Conservation (phyloP, 1,140 invertebrate species). For the Penaeus japonicus region DNA sequence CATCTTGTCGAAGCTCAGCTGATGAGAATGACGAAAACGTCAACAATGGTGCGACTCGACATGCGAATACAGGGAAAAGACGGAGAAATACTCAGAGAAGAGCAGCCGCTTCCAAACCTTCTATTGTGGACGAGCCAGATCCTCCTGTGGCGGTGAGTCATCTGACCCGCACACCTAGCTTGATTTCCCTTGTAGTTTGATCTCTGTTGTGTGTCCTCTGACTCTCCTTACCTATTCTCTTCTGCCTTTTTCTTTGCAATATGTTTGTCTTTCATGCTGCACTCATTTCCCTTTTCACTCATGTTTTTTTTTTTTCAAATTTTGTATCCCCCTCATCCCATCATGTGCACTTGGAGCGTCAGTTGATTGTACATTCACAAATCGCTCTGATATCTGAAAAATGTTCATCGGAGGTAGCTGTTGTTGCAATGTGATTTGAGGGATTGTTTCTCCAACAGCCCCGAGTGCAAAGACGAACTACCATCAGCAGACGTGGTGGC, state of each 20-base stretch:
- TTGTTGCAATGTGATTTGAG: neutral
- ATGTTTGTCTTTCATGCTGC: neutral
- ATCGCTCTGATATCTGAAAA: too few species aligned
- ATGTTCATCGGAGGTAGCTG: too few species aligned
- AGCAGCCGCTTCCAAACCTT: constrained; percentile 56
- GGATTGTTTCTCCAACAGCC: constrained; percentile 52
- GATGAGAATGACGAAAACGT: constrained; percentile 56
- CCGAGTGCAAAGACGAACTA: constrained; percentile 46
- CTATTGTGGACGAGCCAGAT: constrained; percentile 59
- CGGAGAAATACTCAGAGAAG: constrained; percentile 55
- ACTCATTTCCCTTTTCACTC: neutral
- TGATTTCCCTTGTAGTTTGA: neutral
- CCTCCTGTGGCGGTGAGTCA: constrained; percentile 51
- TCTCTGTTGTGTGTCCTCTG: neutral
- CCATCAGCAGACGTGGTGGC: constrained; percentile 64
- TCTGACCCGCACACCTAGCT: neutral
- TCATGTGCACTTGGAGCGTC: neutral
- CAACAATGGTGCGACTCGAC: constrained; percentile 27
- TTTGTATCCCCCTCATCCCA: neutral
- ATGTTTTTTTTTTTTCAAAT: neutral
- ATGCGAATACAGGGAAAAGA: neutral
- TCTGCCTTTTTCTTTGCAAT: neutral
- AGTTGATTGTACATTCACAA: too few species aligned
- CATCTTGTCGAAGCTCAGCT: constrained; percentile 42
- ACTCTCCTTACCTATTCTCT: neutral